These are phyloP conservation scores for Cheilosia soror DNA, from an alignment of 2,888 invertebrate genomes.

Conservation along the genomic window DNA sequence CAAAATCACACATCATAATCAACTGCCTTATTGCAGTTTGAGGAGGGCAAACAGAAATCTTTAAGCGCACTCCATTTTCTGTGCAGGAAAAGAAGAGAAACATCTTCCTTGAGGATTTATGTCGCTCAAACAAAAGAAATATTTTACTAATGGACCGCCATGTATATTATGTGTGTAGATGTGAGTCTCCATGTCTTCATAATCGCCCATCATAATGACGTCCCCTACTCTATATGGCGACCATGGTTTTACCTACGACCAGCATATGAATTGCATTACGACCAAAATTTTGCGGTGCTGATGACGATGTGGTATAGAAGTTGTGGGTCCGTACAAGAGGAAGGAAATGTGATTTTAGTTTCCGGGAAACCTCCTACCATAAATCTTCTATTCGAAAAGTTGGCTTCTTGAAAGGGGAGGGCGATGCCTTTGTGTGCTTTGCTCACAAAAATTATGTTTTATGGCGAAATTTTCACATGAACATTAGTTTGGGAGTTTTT, in stretches of 20 bases:
- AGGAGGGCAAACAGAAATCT: constrained; percentile 29
- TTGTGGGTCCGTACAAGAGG: not conserved
- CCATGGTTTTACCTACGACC: constrained; percentile 7
- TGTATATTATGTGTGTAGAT: constrained; percentile 25
- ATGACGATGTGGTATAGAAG: constrained; percentile 3
- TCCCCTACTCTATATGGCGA: not conserved
- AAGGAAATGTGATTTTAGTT: constrained; percentile 66
- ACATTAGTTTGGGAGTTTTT: constrained; percentile 16
- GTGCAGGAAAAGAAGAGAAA: constrained; percentile 26
- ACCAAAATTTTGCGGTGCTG: constrained; percentile 46
- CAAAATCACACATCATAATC: constrained; percentile 25
- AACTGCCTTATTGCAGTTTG: constrained; percentile 4
- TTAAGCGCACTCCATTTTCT: constrained; percentile 27
- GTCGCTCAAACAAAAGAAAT: constrained; percentile 36
- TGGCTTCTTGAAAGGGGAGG: constrained; percentile 47
- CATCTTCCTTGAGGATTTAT: constrained; percentile 49
- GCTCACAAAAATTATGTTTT: constrained; percentile 54
- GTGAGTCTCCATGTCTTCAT: not conserved
- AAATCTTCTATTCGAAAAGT: constrained; percentile 67
- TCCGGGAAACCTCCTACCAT: constrained; percentile 43
- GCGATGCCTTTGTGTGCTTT: constrained; percentile 15
- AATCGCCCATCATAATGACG: constrained; percentile 51
- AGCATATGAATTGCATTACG: constrained; percentile 62
- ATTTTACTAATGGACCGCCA: constrained; percentile 65
- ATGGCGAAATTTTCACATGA: constrained; percentile 53